These are phyloP conservation scores for Sardina pilchardus DNA, from an alignment of 2,113 vertebrate genomes.

Conservation along the genomic window DNA sequence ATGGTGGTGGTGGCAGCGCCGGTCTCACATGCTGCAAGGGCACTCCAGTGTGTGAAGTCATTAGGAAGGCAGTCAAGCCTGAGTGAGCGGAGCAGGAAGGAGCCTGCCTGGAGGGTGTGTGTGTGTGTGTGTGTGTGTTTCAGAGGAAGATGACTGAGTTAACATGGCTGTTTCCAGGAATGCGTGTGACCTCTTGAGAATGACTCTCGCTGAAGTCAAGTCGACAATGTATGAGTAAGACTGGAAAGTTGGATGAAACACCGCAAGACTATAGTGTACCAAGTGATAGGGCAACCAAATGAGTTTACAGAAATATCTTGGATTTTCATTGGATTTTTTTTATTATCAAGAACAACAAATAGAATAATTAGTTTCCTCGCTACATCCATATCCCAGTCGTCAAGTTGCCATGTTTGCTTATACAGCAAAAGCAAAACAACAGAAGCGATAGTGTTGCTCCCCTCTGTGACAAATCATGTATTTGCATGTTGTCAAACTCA, in stretches of 20 bases:
- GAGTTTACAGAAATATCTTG: not conserved
- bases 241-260: not conserved
- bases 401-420: not conserved
- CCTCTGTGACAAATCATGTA: not conserved
- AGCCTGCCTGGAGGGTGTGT: not conserved
- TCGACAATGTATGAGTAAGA: not conserved
- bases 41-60: conserved; percentile 5
- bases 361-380: not conserved
- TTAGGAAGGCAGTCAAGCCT: conserved; percentile 14
- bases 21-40: not conserved
- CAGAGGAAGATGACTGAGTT: not conserved
- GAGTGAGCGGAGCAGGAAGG: not conserved
- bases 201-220: not conserved
- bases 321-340: not conserved
- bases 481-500: not conserved
- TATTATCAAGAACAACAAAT: not conserved
- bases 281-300: not conserved
- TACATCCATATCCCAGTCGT: not conserved
- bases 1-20: not conserved
- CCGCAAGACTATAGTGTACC: not conserved
- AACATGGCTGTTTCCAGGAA: not conserved
- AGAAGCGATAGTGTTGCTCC: not conserved
- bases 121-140: not conserved
- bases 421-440: not conserved
- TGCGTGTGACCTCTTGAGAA: not conserved